Evolutionary conservation across 1,140 invertebrate genomes (phyloP), one percentile per base, ranked within the genome.

Genomic region (Nilaparvata lugens): DNA sequence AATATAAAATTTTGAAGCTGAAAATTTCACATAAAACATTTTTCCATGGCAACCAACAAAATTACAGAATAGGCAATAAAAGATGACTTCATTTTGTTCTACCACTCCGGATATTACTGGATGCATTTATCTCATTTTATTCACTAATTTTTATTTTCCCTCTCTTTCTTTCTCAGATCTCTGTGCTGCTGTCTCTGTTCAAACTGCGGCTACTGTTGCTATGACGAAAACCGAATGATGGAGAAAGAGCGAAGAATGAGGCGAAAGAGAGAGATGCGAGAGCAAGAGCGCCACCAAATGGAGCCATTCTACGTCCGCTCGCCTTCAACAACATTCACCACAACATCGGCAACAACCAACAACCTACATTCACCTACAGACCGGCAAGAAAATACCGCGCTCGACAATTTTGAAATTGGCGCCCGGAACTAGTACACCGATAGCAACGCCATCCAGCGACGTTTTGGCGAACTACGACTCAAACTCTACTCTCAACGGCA

Each of bases 191-290:
- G 88, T 67, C 75, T 90, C 9, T 91, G 88, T 70, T 87, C 86
- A 0, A 90, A 89, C 68, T 91, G 88, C 68, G 88, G 88, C 58
- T 90, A 89, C 68, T 91, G 88, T 68, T 90, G 87, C 68, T 88
- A 90, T 72, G 88, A 91, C 72, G 87, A 91, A 75, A 82, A 82
- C 68, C 78, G 84, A 42, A 88, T 89, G 83, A 82, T 78, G 43
- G 85, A 85, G 60, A 89, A 89, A 70, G 87, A 89, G 68, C 75
- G 82, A 4, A 80, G 87, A 51, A 87, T 88, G 80, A 84, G 84
- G 65, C 80, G 83, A 31, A 86, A 87, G 67, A 77, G 87, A 18
- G 86, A 89, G 64, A 85, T 88, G 67, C 81, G 87, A 73, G 86
- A 89, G 68, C 76, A 86, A 63, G 77, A 79, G 57, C 75, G 65